Conservation (phyloP, 2,113 vertebrate genomes). For the Todiramphus saurophagus region DNA sequence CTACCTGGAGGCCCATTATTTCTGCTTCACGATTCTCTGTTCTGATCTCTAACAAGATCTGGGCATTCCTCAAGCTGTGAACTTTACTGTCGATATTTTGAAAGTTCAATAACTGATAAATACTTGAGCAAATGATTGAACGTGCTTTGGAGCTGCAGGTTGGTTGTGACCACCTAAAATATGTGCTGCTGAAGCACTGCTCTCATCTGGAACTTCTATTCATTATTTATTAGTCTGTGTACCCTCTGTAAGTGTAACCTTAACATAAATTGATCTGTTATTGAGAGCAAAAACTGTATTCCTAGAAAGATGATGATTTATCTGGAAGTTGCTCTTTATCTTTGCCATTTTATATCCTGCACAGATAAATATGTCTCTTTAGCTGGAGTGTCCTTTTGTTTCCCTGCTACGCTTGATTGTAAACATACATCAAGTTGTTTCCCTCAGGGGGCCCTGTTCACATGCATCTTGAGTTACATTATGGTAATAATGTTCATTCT, state of each 20-base stretch:
- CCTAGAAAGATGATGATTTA: neutral
- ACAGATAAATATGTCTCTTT: neutral
- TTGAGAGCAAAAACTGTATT: neutral
- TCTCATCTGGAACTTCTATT: neutral
- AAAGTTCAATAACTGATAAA: neutral
- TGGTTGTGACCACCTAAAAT: neutral
- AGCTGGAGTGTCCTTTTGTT: conserved; percentile 11
- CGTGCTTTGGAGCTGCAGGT: neutral
- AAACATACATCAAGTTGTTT: neutral
- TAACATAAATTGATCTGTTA: neutral
- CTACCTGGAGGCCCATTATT: neutral
- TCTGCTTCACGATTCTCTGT: neutral
- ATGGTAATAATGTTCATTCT: conserved; percentile 9
- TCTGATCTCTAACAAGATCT: neutral
- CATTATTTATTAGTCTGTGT: neutral
- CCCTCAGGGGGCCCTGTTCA: neutral
- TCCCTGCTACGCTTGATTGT: neutral
- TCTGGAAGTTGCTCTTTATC: neutral
- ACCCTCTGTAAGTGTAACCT: neutral
- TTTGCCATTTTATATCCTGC: neutral
- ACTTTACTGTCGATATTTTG: neutral
- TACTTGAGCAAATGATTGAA: neutral
- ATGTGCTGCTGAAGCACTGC: neutral
- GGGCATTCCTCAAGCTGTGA: neutral
- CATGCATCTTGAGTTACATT: neutral